Evolutionary conservation across 2,888 invertebrate species (phyloP).

Genomic region (Phyllotreta cruciferae): DNA sequence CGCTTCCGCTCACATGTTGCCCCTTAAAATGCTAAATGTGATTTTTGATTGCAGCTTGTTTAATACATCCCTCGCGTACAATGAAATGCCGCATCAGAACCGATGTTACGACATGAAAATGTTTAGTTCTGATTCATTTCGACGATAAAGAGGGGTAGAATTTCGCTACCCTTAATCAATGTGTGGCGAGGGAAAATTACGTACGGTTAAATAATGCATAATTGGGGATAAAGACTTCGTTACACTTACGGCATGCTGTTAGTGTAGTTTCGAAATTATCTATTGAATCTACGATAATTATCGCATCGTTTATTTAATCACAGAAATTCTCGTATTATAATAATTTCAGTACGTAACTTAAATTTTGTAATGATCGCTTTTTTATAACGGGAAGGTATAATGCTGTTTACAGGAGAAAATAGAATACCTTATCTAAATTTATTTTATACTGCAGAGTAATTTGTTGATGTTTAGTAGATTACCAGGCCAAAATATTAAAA

Average conservation of each 20-base stretch:
- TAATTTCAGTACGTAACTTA: too few species aligned
- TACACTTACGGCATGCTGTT: constrained; percentile 13
- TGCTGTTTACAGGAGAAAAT: neutral
- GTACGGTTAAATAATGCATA: constrained; percentile 44
- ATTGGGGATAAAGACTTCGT: constrained; percentile 32
- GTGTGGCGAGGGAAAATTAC: constrained; percentile 44
- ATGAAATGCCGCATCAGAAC: constrained; percentile 38
- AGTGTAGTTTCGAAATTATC: neutral
- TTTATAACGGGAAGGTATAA: neutral
- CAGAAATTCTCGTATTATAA: too few species aligned
- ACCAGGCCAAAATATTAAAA: constrained; percentile 29
- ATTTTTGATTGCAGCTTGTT: constrained; percentile 32
- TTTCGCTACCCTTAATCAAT: constrained; percentile 41
- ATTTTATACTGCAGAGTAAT: constrained; percentile 18
- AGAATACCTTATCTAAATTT: constrained; percentile 5
- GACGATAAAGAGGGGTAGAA: constrained; percentile 36
- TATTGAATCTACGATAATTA: neutral
- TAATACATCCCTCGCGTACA: constrained; percentile 38
- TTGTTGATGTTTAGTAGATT: constrained; percentile 25
- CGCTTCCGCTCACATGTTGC: constrained; percentile 7
- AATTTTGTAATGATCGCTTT: too few species aligned
- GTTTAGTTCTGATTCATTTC: constrained; percentile 57
- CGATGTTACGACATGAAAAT: constrained; percentile 44
- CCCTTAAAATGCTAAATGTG: constrained; percentile 20
- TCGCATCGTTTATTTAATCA: too few species aligned